Percentiles rank a stretch among this genome's conserved stretches.
Evolutionary conservation across 2,113 vertebrate genomes (phyloP).

Genomic region (Athene noctua): DNA sequence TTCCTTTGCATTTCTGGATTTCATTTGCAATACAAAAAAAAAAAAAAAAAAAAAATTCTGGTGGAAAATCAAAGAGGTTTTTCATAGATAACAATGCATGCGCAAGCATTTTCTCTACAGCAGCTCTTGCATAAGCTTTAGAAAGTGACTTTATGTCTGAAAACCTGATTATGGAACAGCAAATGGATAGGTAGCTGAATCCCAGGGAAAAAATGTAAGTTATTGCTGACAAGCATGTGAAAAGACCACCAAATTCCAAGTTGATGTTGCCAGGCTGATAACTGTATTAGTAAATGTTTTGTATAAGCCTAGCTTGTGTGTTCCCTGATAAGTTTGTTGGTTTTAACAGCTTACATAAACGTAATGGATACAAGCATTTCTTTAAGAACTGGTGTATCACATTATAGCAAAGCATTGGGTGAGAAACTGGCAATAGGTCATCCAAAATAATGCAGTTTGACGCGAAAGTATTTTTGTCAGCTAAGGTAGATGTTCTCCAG

Average conservation of each 20-base stretch:
- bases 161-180: not conserved
- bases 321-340: not conserved
- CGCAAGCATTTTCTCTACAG: rapidly evolving
- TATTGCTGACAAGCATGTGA: not conserved
- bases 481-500: not conserved
- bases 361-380: not conserved
- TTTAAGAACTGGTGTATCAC: not conserved
- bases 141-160: not conserved
- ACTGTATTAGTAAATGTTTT: not conserved
- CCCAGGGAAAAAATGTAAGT: not conserved
- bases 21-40: not conserved
- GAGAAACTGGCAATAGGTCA: not conserved
- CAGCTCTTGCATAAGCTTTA: not conserved
- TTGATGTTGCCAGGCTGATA: not conserved
- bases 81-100: rapidly evolving
- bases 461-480: not conserved
- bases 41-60: not conserved
- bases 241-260: not conserved
- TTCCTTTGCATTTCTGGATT: not conserved
- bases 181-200: not conserved
- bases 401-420: not conserved
- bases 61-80: not conserved
- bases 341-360: not conserved
- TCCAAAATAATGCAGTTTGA: not conserved
- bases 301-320: not conserved